These are phyloP conservation scores for Cyanoderma ruficeps DNA, from an alignment of 2,113 vertebrate genomes.

Conservation along the genomic window DNA sequence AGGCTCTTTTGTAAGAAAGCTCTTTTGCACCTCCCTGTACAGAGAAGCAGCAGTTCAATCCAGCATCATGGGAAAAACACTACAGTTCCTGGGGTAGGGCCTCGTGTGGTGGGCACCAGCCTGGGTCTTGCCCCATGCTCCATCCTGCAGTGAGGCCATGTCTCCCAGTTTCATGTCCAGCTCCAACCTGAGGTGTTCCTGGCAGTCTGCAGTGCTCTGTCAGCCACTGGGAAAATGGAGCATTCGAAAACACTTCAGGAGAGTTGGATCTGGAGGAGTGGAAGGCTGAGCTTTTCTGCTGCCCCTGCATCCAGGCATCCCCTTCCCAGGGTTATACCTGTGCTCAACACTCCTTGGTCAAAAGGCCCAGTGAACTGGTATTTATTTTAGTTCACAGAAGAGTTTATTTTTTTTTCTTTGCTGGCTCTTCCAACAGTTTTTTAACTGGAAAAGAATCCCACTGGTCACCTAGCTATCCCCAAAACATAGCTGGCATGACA, in stretches of 20 bases:
- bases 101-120: rapidly evolving
- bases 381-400: background rate
- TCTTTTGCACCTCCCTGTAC: background rate
- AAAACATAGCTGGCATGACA: background rate
- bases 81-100: background rate
- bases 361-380: background rate
- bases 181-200: background rate
- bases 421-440: background rate
- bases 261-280: background rate
- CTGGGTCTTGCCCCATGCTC: background rate
- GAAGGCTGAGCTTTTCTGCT: background rate
- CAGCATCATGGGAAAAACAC: background rate
- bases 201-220: background rate
- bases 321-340: background rate
- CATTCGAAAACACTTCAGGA: background rate
- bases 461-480: background rate
- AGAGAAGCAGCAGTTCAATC: background rate
- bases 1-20: background rate
- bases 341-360: background rate
- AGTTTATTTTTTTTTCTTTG: background rate
- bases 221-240: background rate
- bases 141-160: rapidly evolving
- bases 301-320: rapidly evolving
- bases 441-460: background rate
- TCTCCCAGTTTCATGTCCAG: rapidly evolving